Percentiles rank a stretch among this genome's conserved stretches.
These are phyloP conservation scores for Lycopodina hypogea DNA, from an alignment of 37 sponge, comb jelly and placozoan genomes.

Conservation along the genomic window DNA sequence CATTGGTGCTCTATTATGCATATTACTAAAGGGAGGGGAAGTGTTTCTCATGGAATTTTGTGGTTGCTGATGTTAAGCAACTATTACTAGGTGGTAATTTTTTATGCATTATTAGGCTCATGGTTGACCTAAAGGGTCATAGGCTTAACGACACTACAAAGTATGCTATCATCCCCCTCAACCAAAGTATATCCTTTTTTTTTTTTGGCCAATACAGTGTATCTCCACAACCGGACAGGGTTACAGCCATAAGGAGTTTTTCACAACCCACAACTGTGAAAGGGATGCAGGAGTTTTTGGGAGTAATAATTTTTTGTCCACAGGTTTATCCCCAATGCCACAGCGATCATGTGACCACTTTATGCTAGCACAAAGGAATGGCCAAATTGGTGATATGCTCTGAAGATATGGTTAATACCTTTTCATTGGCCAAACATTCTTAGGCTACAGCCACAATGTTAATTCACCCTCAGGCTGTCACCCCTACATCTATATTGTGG, in stretches of 20 bases:
- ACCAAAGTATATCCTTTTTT: constrained; percentile 5
- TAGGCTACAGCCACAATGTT: no score
- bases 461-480: no score
- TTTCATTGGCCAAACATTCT: no score
- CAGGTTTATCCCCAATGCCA: constrained; percentile 20
- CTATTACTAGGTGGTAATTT: constrained; percentile 25
- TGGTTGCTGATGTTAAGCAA: constrained; percentile 15
- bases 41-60: not conserved
- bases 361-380: no score
- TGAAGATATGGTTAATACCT: no score
- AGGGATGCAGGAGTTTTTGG: constrained; percentile 32
- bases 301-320: constrained; percentile 38
- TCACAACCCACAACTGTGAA: constrained; percentile 10
- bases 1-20: not conserved
- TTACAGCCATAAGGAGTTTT: not conserved
- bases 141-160: constrained; percentile 2
- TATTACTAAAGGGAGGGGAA: not conserved
- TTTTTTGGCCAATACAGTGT: constrained; percentile 22
- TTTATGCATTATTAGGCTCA: not conserved
- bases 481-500: no score
- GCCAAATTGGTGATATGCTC: no score
- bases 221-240: constrained; percentile 25
- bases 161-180: constrained; percentile 7
- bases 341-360: constrained; percentile 38
- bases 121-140: no score